Evolutionary conservation across 1,140 invertebrate species (phyloP), one percentile per base, ranked within the genome.

Genomic region (Brachionus koreanus): DNA sequence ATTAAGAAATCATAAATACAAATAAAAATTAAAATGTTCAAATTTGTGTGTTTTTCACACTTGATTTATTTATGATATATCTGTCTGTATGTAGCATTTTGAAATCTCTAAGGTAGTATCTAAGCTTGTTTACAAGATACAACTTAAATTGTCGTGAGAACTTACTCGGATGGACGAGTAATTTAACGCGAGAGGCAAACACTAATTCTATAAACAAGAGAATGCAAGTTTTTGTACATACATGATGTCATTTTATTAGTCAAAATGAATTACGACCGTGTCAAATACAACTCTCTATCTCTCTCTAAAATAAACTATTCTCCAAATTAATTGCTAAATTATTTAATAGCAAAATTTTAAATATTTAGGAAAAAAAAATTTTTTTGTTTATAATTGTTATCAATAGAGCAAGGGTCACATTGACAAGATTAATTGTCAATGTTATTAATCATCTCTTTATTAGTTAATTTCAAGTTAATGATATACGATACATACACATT

Each of bases 1-100:
- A 74, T 74, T 74, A 46, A 46, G 37, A 42, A 29, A 12, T 9
- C 19, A 46, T 46, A 74, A 43, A 43, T 29, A 46, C n/a, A 43
- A 65, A 65, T 29, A 65, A 29, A 65, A 19, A 69, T 37, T 19
- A 46, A 72, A 72, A 72, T 42, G 67, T 65, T 65, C 37, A 69
- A 16, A 69, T 69, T 37, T 69, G 35, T 69, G 35, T 74, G 69
- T 74, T 46, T 74, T 74, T 74, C 69, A 74, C 69, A 74, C 69
- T 74, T 74, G 69, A 74, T 74, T 74, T 74, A 74, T 74, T 74
- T 25, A 46, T 74, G 16, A 46, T 25, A 7, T 23, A 74, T 74
- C 39, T 74, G 23, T 74, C 69, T 74, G 7, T 74, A 25, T 74
- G 7, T 69, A 37, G 6, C 12, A 37, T 69, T 39, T 69, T 35